A percentile compares a stretch with the other conserved stretches of the same genome.
Evolutionary conservation across 2,888 invertebrate species (phyloP).

Genomic region (Tanaodytes sp.): DNA sequence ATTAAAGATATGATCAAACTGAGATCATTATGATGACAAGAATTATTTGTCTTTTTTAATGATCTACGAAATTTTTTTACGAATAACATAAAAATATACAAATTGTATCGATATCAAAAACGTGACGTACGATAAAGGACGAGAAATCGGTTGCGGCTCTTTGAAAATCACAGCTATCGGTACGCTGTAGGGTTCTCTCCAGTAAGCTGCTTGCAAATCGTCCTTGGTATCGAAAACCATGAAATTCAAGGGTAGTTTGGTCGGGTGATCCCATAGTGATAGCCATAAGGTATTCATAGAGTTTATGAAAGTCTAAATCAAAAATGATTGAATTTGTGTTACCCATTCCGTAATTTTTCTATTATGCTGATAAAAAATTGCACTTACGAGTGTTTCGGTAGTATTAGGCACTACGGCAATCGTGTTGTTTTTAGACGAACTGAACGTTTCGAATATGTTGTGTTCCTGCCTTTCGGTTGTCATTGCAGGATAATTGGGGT

Average conservation of each 20-base stretch:
- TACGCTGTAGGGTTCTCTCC: conserved; percentile 78
- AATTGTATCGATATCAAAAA: too few species aligned
- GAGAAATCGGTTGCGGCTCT: conserved; percentile 71
- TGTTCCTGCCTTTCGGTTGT: conserved; percentile 77
- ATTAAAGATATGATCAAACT: too few species aligned
- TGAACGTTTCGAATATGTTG: conserved; percentile 76
- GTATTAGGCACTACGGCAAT: conserved; percentile 82
- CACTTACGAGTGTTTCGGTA: conserved; percentile 74
- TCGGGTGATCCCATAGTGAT: conserved; percentile 74
- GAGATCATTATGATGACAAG: too few species aligned
- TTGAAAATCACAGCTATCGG: conserved; percentile 83
- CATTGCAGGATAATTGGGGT: conserved; percentile 84
- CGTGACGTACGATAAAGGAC: conserved; percentile 76
- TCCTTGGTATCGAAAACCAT: conserved; percentile 79
- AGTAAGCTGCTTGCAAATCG: conserved; percentile 81
- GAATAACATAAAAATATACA: too few species aligned
- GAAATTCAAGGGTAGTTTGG: conserved; percentile 78
- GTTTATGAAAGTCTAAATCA: conserved; percentile 77
- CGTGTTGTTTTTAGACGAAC: conserved; percentile 76
- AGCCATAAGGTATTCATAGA: conserved; percentile 78
- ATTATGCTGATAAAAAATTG: too few species aligned
- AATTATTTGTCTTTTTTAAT: too few species aligned
- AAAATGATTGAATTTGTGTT: background rate
- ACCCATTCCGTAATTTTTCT: too few species aligned
- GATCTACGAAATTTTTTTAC: too few species aligned